These are phyloP conservation scores for Chaetura pelagica DNA, from an alignment of 2,113 vertebrate genomes.

Conservation along the genomic window DNA sequence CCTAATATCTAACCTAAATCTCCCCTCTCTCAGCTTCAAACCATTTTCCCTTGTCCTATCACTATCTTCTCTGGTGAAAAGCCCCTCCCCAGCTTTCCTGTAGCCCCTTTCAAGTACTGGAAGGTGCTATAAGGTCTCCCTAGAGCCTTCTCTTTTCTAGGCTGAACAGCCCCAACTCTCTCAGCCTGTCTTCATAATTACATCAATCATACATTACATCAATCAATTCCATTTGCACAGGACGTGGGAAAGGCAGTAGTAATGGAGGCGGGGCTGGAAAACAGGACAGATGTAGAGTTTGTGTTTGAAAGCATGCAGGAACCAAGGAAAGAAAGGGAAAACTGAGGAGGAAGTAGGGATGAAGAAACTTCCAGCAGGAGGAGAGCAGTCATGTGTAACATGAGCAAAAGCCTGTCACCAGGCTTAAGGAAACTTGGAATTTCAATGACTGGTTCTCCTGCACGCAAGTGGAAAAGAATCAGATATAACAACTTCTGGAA, in stretches of 20 bases:
- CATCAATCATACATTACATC: not conserved
- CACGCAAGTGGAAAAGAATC: accelerated
- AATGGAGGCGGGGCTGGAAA: not conserved
- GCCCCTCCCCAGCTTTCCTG: too few species aligned
- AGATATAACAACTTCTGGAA: not conserved
- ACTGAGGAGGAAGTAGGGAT: not conserved
- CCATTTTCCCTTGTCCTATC: too few species aligned
- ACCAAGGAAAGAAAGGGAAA: not conserved
- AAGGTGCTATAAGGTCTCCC: too few species aligned
- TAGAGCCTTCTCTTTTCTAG: too few species aligned
- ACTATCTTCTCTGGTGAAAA: too few species aligned
- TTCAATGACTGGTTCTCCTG: not conserved
- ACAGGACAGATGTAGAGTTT: not conserved
- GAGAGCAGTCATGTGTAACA: not conserved
- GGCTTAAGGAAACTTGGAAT: not conserved
- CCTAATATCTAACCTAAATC: too few species aligned
- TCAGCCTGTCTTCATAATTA: not conserved
- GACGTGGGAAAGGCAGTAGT: not conserved
- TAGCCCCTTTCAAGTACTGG: too few species aligned
- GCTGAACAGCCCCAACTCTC: too few species aligned
- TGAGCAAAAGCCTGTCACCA: not conserved
- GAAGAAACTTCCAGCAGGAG: not conserved
- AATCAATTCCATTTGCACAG: not conserved
- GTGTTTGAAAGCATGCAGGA: not conserved
- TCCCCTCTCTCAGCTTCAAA: too few species aligned